These are phyloP conservation scores for Chrysochloris asiatica DNA, from an alignment of 2,113 vertebrate genomes.

Conservation along the genomic window DNA sequence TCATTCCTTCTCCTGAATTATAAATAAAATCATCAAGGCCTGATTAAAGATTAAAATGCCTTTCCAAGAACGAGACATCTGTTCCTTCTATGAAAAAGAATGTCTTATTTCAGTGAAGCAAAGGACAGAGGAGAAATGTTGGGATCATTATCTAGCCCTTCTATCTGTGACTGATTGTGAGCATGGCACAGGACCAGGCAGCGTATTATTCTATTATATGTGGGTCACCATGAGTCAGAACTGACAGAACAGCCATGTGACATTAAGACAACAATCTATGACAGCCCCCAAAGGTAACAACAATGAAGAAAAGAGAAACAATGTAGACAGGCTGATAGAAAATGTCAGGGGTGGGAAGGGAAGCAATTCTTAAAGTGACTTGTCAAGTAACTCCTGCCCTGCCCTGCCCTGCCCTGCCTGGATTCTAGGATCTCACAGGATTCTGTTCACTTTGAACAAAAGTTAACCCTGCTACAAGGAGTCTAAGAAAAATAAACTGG, in stretches of 20 bases:
- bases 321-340: neutral
- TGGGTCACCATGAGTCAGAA: too few species aligned
- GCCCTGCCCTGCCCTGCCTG: neutral
- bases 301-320: neutral
- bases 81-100: neutral
- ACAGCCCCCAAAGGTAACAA: slow-evolving; percentile 26
- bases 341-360: too few species aligned
- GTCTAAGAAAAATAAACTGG: neutral
- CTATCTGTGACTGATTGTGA: neutral
- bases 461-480: too few species aligned
- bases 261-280: too few species aligned
- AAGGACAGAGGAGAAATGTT: neutral
- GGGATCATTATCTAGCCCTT: neutral
- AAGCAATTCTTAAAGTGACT: neutral
- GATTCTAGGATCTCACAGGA: neutral
- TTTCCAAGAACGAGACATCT: slow-evolving; percentile 24
- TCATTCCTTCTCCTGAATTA: neutral
- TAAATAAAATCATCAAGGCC: neutral
- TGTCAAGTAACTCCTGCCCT: neutral
- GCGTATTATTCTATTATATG: too few species aligned
- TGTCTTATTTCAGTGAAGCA: neutral
- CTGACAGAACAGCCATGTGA: too few species aligned
- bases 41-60: neutral
- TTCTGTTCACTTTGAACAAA: neutral
- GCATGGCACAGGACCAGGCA: too few species aligned